These are phyloP conservation scores for Microtus oregoni DNA, from an alignment of 2,113 vertebrate genomes.

Conservation along the genomic window DNA sequence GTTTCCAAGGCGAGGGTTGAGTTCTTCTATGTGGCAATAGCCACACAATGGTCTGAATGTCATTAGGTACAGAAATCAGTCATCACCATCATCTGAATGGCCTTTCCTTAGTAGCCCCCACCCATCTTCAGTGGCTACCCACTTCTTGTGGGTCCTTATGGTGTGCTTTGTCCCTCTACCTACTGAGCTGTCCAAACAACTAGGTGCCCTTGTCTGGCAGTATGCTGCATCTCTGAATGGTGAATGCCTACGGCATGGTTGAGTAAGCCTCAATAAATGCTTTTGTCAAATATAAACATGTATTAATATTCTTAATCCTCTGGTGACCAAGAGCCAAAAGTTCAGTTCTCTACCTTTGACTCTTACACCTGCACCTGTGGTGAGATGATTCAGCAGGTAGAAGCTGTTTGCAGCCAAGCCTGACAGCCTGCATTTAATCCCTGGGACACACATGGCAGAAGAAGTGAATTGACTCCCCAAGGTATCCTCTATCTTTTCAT, in stretches of 20 bases:
- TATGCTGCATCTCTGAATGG: not conserved
- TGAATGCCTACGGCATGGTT: not conserved
- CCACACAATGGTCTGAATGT: not conserved
- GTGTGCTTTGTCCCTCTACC: not conserved
- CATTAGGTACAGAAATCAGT: not conserved
- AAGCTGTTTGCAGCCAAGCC: not conserved
- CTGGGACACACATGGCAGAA: not conserved
- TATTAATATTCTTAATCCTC: not conserved
- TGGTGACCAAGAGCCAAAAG: not conserved
- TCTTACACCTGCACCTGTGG: not conserved
- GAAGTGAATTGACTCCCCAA: not conserved
- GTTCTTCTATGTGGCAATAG: not conserved
- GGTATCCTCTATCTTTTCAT: not conserved
- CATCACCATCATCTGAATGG: not conserved
- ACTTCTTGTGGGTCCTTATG: slow-evolving; percentile 4
- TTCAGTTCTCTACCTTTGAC: slow-evolving; percentile 23
- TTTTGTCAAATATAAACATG: not conserved
- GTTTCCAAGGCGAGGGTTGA: not conserved
- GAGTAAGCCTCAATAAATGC: not conserved
- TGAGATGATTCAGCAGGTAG: not conserved
- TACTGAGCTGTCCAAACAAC: not conserved
- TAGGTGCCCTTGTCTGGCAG: not conserved
- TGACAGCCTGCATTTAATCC: too few relatives aligned
- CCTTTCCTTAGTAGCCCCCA: not conserved
- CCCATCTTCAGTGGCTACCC: not conserved